phyloP scores from a whole-genome alignment of 2,797 vertebrate genomes.

The Eutrigla gurnardus region DNA sequence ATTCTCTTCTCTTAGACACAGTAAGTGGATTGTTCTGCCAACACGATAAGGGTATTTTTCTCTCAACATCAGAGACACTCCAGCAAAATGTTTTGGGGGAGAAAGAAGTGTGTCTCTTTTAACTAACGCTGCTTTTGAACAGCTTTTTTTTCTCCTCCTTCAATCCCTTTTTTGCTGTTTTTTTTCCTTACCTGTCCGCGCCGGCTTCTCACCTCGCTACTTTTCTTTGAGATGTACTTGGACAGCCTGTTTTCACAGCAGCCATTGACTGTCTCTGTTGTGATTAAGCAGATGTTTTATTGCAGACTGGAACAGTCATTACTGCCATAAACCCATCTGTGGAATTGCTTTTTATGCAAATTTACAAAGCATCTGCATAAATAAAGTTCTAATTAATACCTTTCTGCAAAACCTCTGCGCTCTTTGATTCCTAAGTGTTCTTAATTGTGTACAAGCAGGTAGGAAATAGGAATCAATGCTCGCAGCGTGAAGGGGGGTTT shows the following conservation, averaged over 20 bases:
- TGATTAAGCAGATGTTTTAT: conserved; percentile 90
- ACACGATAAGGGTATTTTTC: conserved; percentile 76
- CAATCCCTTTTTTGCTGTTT: conserved; percentile 46
- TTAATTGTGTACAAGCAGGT: conserved; percentile 83
- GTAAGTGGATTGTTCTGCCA: conserved; percentile 82
- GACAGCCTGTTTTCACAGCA: conserved; percentile 80
- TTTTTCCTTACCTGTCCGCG: conserved; percentile 61
- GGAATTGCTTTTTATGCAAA: conserved; percentile 89
- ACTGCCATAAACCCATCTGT: conserved; percentile 90
- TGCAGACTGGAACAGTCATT: conserved; percentile 87
- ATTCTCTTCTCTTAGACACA: conserved; percentile 76
- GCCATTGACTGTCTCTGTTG: conserved; percentile 82
- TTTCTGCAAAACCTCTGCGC: conserved; percentile 83
- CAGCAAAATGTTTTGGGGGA: conserved; percentile 69
- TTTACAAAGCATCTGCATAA: conserved; percentile 87
- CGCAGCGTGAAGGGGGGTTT: conserved; percentile 60
- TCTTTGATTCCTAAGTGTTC: conserved; percentile 84
- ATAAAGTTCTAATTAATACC: conserved; percentile 90
- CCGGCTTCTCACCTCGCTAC: conserved; percentile 65
- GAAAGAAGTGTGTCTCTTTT: conserved; percentile 72
- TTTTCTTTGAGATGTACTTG: conserved; percentile 78
- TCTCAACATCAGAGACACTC: conserved; percentile 77
- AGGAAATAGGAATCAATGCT: conserved; percentile 76
- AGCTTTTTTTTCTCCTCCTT: conserved; percentile 29
- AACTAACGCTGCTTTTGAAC: conserved; percentile 77